Conservation (phyloP, 2,113 vertebrate species). For the Passer montanus region DNA sequence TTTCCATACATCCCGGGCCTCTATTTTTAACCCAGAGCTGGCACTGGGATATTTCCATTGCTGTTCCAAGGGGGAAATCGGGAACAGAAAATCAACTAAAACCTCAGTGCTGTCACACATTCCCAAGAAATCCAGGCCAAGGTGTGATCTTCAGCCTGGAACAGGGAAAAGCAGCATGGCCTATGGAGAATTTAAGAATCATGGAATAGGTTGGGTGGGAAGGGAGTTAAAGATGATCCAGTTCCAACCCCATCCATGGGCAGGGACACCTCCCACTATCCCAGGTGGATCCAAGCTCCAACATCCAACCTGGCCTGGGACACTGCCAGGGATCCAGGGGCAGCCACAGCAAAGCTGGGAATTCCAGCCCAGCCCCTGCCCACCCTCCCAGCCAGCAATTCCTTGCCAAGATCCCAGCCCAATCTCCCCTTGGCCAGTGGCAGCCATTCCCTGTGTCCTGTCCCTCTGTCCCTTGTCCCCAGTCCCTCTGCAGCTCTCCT, state of each 20-base stretch:
- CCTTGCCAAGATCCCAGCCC: neutral
- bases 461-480: neutral
- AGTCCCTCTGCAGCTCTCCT: neutral
- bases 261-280: accelerated
- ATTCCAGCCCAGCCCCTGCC: neutral
- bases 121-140: neutral
- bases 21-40: neutral
- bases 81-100: neutral
- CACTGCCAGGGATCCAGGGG: neutral
- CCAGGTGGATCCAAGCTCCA: neutral
- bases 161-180: neutral
- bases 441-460: neutral
- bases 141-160: neutral
- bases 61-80: neutral
- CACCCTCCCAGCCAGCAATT: neutral
- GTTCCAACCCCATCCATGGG: accelerated
- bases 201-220: neutral
- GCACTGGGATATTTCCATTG: neutral
- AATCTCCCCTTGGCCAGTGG: neutral
- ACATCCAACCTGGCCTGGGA: accelerated
- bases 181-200: neutral
- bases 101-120: neutral
- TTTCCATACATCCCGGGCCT: neutral
- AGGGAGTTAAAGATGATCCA: neutral
- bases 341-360: neutral